Evolutionary conservation across 2,797 vertebrate species (phyloP).

Genomic region (Darevskia nairensis): DNA sequence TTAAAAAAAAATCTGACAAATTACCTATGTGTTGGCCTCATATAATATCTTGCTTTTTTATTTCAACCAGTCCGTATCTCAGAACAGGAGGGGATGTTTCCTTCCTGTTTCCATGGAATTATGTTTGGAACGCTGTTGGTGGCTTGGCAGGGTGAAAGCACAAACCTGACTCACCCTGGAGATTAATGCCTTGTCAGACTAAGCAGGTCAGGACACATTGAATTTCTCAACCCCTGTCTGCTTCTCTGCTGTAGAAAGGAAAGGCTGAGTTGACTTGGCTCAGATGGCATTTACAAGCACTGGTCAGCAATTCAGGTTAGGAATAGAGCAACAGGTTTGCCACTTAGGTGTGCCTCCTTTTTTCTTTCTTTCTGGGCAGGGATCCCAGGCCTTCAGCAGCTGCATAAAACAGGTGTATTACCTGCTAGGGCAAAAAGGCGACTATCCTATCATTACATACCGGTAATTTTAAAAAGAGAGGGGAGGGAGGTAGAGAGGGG

Average conservation of each 20-base stretch:
- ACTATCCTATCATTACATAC: background rate
- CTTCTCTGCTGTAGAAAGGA: background rate
- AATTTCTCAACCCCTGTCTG: background rate
- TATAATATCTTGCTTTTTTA: background rate
- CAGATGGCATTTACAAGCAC: background rate
- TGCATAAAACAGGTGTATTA: background rate
- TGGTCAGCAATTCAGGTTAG: background rate
- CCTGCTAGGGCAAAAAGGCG: background rate
- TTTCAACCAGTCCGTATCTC: background rate
- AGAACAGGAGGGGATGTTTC: background rate
- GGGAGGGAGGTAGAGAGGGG: no score
- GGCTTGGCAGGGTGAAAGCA: conserved; percentile 32
- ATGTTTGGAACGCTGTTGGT: conserved; percentile 58
- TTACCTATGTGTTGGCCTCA: no score
- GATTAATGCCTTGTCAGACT: background rate
- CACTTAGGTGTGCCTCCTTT: no score
- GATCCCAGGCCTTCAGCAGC: background rate
- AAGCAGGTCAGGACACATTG: background rate
- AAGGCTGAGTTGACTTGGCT: background rate
- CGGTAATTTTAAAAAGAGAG: background rate
- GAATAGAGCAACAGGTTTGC: no score
- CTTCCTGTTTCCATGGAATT: background rate
- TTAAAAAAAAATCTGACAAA: background rate
- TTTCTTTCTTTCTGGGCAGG: background rate
- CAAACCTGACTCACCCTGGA: conserved; percentile 63